A percentile compares a stretch with the other conserved stretches of the same genome.
phyloP scores from a whole-genome alignment of 1,140 invertebrate genomes.

The Brachionus sp. region DNA sequence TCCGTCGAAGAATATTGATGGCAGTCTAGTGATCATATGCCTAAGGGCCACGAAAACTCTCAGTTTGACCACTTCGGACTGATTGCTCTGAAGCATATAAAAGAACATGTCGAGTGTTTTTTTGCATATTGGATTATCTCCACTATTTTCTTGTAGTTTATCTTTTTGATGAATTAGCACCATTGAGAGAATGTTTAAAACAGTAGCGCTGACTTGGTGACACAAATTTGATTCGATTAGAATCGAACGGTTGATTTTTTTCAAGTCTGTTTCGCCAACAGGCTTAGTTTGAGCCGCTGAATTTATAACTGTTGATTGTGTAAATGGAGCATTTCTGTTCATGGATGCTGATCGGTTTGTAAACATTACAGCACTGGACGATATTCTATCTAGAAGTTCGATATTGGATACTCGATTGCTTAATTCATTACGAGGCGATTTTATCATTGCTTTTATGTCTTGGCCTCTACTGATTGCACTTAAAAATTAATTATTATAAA shows the following conservation, averaged over 20 bases:
- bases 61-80: conserved; percentile 80
- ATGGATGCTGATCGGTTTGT: background rate
- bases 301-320: background rate
- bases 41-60: conserved; percentile 84
- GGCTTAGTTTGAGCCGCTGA: background rate
- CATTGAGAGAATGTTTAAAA: conserved; percentile 77
- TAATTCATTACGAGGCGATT: conserved; percentile 15
- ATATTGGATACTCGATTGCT: background rate
- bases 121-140: conserved; percentile 72
- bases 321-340: background rate
- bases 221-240: conserved; percentile 76
- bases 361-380: background rate
- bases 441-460: conserved; percentile 16
- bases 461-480: conserved; percentile 31
- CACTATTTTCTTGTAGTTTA: conserved; percentile 66
- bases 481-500: too few species aligned
- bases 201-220: conserved; percentile 80
- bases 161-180: conserved; percentile 75
- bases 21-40: conserved; percentile 85
- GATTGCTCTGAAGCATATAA: conserved; percentile 78
- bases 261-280: background rate
- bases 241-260: background rate
- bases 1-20: conserved; percentile 65
- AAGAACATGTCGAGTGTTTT: conserved; percentile 78
- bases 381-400: conserved; percentile 6